Percentiles rank a stretch among this genome's conserved stretches.
Evolutionary conservation across 2,797 vertebrate genomes (phyloP).

Genomic region (Alosa sapidissima): DNA sequence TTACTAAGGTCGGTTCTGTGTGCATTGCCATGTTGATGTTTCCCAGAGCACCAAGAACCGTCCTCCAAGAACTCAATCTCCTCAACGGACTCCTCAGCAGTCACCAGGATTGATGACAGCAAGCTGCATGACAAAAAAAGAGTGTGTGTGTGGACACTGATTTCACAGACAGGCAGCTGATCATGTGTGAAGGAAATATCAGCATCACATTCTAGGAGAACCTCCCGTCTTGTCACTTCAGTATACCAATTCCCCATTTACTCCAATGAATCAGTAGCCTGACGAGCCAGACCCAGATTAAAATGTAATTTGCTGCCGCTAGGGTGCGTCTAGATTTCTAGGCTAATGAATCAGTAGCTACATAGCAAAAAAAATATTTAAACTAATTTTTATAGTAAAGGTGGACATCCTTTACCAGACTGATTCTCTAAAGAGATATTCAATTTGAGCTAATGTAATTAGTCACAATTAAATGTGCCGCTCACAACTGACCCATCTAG

Average conservation of each 20-base stretch:
- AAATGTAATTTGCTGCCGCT: too few species aligned
- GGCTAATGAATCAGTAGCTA: too few species aligned
- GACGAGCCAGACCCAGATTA: too few species aligned
- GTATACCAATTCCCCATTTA: background rate
- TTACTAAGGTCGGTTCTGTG: constrained; percentile 73
- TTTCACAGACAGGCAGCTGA: background rate
- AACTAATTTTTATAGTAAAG: too few species aligned
- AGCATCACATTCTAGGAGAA: background rate
- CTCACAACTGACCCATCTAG: too few species aligned
- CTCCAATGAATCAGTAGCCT: too few species aligned
- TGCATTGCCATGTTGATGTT: constrained; percentile 68
- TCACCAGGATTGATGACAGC: constrained; percentile 79
- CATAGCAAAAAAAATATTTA: too few species aligned
- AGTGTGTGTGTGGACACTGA: background rate
- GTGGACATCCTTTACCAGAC: too few species aligned
- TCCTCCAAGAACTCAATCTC: constrained; percentile 82
- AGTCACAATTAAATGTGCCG: too few species aligned
- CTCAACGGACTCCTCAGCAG: constrained; percentile 72
- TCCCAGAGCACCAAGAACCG: constrained; percentile 81
- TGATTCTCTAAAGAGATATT: too few species aligned
- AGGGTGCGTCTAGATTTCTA: too few species aligned
- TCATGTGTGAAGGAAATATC: background rate
- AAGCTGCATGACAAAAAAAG: constrained; percentile 63
- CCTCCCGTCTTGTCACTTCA: background rate
- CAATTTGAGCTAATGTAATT: too few species aligned